Evolutionary conservation across 2,113 vertebrate species (phyloP).

Genomic region (western clawed frog (Xenopus tropicalis)): DNA sequence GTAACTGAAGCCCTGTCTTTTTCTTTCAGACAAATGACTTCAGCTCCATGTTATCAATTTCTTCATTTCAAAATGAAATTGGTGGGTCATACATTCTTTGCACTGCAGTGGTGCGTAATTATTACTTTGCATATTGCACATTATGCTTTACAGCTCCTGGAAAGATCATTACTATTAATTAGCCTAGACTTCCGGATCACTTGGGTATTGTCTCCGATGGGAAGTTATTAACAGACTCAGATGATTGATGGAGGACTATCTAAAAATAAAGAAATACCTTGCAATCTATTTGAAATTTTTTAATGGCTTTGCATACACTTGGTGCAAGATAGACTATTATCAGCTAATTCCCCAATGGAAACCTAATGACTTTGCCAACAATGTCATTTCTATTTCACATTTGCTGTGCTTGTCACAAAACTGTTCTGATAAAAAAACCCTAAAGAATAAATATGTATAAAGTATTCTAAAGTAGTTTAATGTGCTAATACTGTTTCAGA

Average conservation of each 20-base stretch:
- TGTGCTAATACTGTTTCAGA: no score
- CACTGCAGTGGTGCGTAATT: constrained; percentile 1
- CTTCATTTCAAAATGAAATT: constrained; percentile 10
- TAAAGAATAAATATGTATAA: no score
- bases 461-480: no score
- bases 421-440: no score
- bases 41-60: constrained; percentile 23
- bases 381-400: constrained; percentile 7
- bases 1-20: constrained; percentile 14
- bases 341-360: constrained; percentile 1
- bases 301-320: constrained; percentile 34
- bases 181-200: constrained; percentile 20
- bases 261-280: constrained; percentile 38
- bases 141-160: constrained; percentile 17
- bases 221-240: constrained; percentile 26
- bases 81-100: constrained; percentile 1
- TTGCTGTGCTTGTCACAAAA: background rate
- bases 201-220: constrained; percentile 24
- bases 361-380: constrained; percentile 16
- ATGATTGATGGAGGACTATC: constrained; percentile 24
- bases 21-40: constrained; percentile 19
- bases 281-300: constrained; percentile 33
- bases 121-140: constrained; percentile 18
- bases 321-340: constrained; percentile 10
- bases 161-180: constrained; percentile 39